Base-by-base conservation (phyloP, 37 sponge, comb jelly and placozoan species). In the Aphrocallistes beatrix region DNA sequence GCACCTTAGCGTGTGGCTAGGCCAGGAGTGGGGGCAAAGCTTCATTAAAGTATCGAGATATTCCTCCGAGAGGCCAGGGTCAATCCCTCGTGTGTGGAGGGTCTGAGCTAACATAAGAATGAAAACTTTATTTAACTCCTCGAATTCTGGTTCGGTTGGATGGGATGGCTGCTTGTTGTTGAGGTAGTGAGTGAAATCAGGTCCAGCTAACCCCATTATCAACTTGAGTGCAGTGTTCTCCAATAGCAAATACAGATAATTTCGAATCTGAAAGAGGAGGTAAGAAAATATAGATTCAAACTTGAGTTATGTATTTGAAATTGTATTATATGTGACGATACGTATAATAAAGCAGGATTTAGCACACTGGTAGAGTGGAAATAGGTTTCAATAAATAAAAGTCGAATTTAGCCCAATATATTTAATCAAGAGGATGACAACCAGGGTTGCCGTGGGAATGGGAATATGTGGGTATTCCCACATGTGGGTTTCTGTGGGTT, bases 61-160 rank as follows among this genome's bases (percentile, higher is more conserved):
- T 32, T 60, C 75, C 6, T 60, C 75, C 75, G 28, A 60, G 6
- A 60, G 34, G 8, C 8, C 8, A 13, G 75, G 75, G 34, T 60
- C 75, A 25, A 60, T 60, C 3, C 75, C 75, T 28, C 75, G 8
- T 60, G 75, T 86, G 51, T 91, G 89, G 28, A 95, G 50, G 1
- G 88, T 86, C 81, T 91, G 91, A 28, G 95, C 95, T 36, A 95
- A 51, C 16, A 86, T 87, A 37, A 86, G 84, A 30, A 92, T 88
- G 69, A 95, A 85, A 0, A 87, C 88, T 40, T 87, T 75, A 48
- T 95, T 95, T 84, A 92, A 86, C 49, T 95, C 95, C 39, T 95
- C 95, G 0, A 89, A 89, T 30, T 95, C 95, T 37, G 75, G 34
- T 21, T 60, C 75, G 3, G n/a, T 60, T 13, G 75, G 75, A 60